Conservation (phyloP, 2,113 vertebrate genomes). For the Bolborhynchus lineola region DNA sequence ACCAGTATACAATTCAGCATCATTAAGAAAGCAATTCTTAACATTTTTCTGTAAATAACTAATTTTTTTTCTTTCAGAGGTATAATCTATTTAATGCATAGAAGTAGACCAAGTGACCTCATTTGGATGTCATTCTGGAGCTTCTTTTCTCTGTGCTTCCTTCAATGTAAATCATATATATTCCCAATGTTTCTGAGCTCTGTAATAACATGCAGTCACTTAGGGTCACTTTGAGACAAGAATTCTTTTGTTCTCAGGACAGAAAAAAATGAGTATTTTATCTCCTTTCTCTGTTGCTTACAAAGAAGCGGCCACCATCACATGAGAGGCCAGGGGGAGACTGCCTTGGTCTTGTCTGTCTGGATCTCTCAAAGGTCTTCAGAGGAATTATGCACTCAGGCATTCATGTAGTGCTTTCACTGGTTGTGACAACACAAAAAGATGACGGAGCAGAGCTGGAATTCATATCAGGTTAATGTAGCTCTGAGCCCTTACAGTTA, state of each 20-base stretch:
- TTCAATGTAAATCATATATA: background rate
- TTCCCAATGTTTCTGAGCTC: background rate
- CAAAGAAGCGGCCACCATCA: background rate
- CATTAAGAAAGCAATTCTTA: background rate
- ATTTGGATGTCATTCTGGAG: background rate
- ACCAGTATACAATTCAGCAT: background rate
- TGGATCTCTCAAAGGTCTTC: background rate
- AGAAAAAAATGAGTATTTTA: fast-evolving
- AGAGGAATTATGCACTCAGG: background rate
- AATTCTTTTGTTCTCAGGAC: background rate
- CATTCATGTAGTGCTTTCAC: background rate
- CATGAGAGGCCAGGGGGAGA: background rate
- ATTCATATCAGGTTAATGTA: background rate
- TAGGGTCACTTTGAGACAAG: background rate
- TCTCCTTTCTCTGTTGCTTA: background rate
- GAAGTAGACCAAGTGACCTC: background rate
- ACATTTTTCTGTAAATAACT: background rate
- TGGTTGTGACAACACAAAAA: background rate
- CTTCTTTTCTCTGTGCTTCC: background rate
- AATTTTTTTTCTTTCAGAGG: background rate
- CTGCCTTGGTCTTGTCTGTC: background rate
- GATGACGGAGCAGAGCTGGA: background rate
- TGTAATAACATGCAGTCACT: background rate
- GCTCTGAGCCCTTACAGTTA: background rate
- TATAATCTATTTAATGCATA: background rate